phyloP scores from a whole-genome alignment of 2,888 invertebrate species.

The Aromia moschata region DNA sequence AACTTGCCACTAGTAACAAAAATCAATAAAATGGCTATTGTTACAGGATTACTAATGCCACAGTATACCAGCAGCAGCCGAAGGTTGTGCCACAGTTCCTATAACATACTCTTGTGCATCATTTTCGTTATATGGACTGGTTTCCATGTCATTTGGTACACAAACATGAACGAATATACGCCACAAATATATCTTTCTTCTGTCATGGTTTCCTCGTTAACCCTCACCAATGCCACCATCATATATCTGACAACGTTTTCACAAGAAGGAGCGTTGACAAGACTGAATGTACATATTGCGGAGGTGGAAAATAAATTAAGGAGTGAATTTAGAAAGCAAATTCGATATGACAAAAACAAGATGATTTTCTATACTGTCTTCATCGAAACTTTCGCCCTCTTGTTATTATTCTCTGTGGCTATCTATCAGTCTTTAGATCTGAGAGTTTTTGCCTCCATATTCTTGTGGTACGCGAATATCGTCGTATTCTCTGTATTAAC shows the following conservation, averaged over 20 bases:
- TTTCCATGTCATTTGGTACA: too few species aligned
- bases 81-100: too few species aligned
- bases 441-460: neutral
- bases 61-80: too few species aligned
- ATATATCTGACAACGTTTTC: neutral
- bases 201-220: too few species aligned
- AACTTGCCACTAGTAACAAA: too few species aligned
- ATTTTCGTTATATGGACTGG: too few species aligned
- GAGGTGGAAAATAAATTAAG: conserved; percentile 5
- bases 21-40: too few species aligned
- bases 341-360: neutral
- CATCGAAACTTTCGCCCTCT: neutral
- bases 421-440: neutral
- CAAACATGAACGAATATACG: too few species aligned
- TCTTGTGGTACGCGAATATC: conserved; percentile 1
- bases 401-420: neutral
- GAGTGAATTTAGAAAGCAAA: neutral
- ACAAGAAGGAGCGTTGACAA: neutral
- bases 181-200: too few species aligned
- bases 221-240: neutral
- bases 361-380: neutral
- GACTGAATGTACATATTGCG: neutral
- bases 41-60: too few species aligned
- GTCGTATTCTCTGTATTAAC: neutral
- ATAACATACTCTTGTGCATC: too few species aligned